Evolutionary conservation across 2,888 invertebrate species (phyloP).

Genomic region (Sicus ferrugineus): DNA sequence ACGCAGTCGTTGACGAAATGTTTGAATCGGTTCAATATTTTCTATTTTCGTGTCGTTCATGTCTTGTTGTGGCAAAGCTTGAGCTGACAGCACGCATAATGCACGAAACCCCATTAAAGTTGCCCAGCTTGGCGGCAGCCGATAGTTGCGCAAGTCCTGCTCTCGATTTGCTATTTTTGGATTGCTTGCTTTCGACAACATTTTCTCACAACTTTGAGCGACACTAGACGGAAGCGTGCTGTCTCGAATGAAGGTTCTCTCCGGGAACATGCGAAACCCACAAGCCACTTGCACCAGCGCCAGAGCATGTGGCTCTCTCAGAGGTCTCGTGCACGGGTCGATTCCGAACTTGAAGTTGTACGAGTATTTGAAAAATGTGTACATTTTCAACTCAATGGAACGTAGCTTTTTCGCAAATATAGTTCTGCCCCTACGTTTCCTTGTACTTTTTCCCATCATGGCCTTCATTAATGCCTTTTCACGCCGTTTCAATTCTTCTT

Average conservation of each 20-base stretch:
- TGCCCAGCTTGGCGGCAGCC: conserved; percentile 56
- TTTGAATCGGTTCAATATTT: conserved; percentile 42
- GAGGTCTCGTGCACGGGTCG: conserved; percentile 33
- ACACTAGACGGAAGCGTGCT: conserved; percentile 18
- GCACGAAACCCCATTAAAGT: conserved; percentile 58
- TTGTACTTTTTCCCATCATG: too few species aligned
- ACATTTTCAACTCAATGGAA: conserved; percentile 42
- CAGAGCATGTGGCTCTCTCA: conserved; percentile 28
- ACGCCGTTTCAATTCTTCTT: neutral
- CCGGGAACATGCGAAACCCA: conserved; percentile 33
- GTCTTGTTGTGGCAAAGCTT: neutral
- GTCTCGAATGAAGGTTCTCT: conserved; percentile 13
- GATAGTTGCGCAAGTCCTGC: conserved; percentile 7
- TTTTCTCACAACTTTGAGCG: conserved; percentile 9
- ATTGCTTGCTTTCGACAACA: conserved; percentile 4
- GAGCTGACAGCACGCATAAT: conserved; percentile 50
- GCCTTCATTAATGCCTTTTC: neutral
- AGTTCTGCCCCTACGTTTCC: conserved; percentile 10
- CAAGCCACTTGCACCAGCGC: conserved; percentile 40
- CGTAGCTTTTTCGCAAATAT: conserved; percentile 29
- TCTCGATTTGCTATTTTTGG: neutral
- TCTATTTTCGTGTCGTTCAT: neutral
- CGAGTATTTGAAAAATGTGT: conserved; percentile 57
- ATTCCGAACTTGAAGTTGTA: conserved; percentile 52
- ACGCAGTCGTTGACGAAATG: conserved; percentile 53